A percentile compares a stretch with the other conserved stretches of the same genome.
These are phyloP conservation scores for Danaus chrysippus DNA, from an alignment of 2,888 invertebrate species.

Conservation along the genomic window DNA sequence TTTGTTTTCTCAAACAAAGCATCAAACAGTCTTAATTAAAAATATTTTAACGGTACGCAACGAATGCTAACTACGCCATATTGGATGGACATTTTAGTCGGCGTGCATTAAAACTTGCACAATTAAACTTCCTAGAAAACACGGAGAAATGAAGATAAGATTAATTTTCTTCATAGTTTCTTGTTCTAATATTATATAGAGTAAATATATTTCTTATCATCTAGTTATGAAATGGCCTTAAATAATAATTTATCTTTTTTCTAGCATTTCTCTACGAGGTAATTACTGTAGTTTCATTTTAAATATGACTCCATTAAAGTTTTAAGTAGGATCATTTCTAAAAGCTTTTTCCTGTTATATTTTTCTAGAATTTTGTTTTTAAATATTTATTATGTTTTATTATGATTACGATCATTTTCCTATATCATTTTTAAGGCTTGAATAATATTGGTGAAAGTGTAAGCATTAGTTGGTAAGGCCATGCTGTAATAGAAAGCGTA, in stretches of 20 bases:
- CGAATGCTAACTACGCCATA: conserved; percentile 3
- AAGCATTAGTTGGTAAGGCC: too few species aligned
- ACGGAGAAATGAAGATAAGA: conserved; percentile 69
- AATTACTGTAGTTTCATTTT: too few species aligned
- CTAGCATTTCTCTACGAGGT: too few species aligned
- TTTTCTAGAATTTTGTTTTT: too few species aligned
- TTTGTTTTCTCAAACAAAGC: not conserved
- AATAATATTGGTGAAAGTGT: too few species aligned
- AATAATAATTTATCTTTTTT: not conserved
- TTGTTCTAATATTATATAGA: conserved; percentile 36
- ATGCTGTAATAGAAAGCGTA: too few species aligned
- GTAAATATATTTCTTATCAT: conserved; percentile 45
- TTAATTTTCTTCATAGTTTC: conserved; percentile 68
- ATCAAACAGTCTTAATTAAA: not conserved
- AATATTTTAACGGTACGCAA: conserved; percentile 2
- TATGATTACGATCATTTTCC: too few species aligned
- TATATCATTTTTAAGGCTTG: too few species aligned
- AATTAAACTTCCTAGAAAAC: conserved; percentile 67
- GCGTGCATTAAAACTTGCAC: conserved; percentile 72
- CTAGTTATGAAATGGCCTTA: conserved; percentile 20
- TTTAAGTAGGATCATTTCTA: too few species aligned
- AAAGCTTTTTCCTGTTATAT: too few species aligned
- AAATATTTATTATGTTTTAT: too few species aligned
- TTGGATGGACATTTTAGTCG: conserved; percentile 36
- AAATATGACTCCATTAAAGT: too few species aligned